Evolutionary conservation across 2,797 vertebrate genomes (phyloP), one percentile per base, ranked within the genome.

Genomic region (Clarias platycephalus): DNA sequence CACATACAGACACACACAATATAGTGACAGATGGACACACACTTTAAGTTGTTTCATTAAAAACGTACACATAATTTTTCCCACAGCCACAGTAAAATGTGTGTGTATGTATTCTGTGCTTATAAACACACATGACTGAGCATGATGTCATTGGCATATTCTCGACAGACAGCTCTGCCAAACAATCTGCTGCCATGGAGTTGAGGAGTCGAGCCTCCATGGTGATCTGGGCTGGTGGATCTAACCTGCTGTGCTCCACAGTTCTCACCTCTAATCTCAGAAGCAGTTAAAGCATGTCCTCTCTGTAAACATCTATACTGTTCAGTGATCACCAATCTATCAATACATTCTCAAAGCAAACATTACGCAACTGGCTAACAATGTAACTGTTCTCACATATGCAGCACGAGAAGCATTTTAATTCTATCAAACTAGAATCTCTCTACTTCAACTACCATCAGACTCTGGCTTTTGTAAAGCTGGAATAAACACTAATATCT

Each of bases 111-210:
- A 24, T 84, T 81, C 22, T 81, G 84, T 74, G 63, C 55, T 64
- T 34, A 71, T 78, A 75, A 31, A n/a, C 62, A 66, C 84, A 67
- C 77, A 63, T 74, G 66, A 55, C 67, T 53, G 60, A 68, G 16
- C 37, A 57, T 70, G 80, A 84, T 84, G 80, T 75, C 83, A 80
- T 44, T 78, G 72, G 82, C 72, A 82, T 87, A 88, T 83, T 84
- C 81, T 77, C 62, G 58, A 82, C 88, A 88, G 85, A 85, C 84
- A 70, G 84, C 81, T 57, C 72, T 82, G 63, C 82, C 85, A 88
- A 87, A 68, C 87, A 88, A 87, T 88, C 88, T 88, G 89, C 85
- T 87, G 80, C 67, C 63, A 84, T 83, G 83, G 87, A 72, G 79
- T 70, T 66, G 67, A 62, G 63, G 83, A 83, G 60, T 22, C 37